A percentile compares a stretch with the other conserved stretches of the same genome.
Conservation (phyloP, 2,113 vertebrate genomes). For the Cavia aperea region DNA sequence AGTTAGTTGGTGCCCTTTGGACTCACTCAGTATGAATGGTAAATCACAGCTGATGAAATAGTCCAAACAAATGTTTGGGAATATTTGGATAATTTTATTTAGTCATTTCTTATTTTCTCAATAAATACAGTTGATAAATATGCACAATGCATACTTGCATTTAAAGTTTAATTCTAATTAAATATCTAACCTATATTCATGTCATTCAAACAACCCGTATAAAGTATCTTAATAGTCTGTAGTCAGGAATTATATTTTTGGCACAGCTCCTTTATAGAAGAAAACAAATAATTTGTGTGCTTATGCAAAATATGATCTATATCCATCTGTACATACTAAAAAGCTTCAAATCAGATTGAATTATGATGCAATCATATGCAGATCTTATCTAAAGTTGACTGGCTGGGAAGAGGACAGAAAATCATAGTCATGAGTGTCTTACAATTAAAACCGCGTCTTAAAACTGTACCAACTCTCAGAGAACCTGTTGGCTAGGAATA, state of each 20-base stretch:
- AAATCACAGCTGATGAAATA: background rate
- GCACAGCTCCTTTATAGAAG: background rate
- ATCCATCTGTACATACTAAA: background rate
- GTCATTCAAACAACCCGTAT: background rate
- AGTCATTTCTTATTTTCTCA: background rate
- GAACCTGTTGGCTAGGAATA: background rate
- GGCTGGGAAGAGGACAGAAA: background rate
- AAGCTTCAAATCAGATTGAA: background rate
- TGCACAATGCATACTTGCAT: background rate
- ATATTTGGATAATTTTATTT: background rate
- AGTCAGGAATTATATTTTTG: background rate
- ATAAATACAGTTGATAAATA: slow-evolving; percentile 27
- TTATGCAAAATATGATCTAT: background rate
- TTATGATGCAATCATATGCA: background rate
- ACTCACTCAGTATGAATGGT: background rate
- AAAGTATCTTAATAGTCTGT: background rate
- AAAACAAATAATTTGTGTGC: slow-evolving; percentile 20
- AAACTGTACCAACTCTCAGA: background rate
- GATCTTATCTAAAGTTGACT: background rate
- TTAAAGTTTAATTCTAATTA: background rate
- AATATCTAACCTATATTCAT: background rate
- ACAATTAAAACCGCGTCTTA: background rate
- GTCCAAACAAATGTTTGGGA: background rate
- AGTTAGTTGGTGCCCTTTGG: background rate
- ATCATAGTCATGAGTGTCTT: background rate